A percentile compares a stretch with the other conserved stretches of the same genome.
Conservation (phyloP, 2,888 invertebrate genomes). For the Cephus nigrinus region DNA sequence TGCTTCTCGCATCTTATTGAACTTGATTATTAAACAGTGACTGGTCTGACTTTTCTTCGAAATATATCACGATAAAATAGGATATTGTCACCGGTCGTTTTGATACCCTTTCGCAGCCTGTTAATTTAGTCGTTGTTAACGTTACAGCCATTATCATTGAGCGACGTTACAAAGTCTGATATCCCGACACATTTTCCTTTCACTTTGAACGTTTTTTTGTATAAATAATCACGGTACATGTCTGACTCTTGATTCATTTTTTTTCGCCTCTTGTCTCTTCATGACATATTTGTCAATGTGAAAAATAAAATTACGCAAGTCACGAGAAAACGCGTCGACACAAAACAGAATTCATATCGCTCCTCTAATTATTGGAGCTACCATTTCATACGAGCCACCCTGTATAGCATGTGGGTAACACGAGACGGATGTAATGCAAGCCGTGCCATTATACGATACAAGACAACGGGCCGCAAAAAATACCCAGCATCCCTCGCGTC, state of each 20-base stretch:
- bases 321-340: not conserved
- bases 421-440: conserved; percentile 65
- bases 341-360: not conserved
- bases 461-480: conserved; percentile 46
- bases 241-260: not conserved
- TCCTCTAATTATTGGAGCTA: not conserved
- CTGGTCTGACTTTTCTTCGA: not conserved
- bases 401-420: conserved; percentile 42
- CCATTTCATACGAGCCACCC: not conserved
- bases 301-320: not conserved
- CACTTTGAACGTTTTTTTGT: not conserved
- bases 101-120: not conserved
- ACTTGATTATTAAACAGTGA: not conserved
- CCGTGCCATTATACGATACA: conserved; percentile 61
- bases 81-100: not conserved
- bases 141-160: not conserved
- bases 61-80: not conserved
- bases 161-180: not conserved
- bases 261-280: not conserved
- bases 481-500: conserved; percentile 47
- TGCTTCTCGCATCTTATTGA: not conserved
- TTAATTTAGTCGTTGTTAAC: not conserved
- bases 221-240: not conserved
- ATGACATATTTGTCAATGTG: not conserved
- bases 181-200: not conserved